Evolutionary conservation across 2,888 invertebrate genomes (phyloP).

Genomic region (Xylophagus ater): DNA sequence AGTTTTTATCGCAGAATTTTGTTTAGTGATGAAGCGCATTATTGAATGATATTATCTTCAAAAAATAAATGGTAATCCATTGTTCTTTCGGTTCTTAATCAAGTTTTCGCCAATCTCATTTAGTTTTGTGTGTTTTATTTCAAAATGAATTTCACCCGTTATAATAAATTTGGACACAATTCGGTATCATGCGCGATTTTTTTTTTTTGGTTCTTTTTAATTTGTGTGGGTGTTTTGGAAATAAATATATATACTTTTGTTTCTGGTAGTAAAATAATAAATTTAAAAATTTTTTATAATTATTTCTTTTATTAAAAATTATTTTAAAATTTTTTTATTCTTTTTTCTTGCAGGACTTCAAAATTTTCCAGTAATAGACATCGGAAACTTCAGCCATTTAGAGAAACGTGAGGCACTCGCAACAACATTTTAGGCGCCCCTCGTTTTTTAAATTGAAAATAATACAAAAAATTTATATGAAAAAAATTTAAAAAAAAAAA

Average conservation of each 20-base stretch:
- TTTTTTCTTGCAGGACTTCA: slow-evolving; percentile 59
- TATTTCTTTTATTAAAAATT: background rate
- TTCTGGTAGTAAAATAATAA: background rate
- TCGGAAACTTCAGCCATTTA: slow-evolving; percentile 92
- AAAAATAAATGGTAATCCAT: too few relatives aligned
- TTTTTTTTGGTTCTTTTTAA: too few relatives aligned
- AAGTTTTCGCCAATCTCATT: too few relatives aligned
- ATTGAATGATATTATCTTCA: too few relatives aligned
- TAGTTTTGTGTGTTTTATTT: too few relatives aligned
- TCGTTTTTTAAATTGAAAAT: slow-evolving; percentile 5
- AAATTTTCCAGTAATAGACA: slow-evolving; percentile 96
- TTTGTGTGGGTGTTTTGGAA: too few relatives aligned
- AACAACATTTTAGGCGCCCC: slow-evolving; percentile 11
- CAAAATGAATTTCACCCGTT: too few relatives aligned
- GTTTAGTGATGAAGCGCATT: too few relatives aligned
- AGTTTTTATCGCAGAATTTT: too few relatives aligned
- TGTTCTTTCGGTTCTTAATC: too few relatives aligned
- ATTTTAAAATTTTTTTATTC: slow-evolving; percentile 13
- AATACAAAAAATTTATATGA: background rate
- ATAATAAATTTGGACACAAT: too few relatives aligned
- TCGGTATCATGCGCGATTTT: too few relatives aligned
- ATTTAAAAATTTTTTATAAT: background rate
- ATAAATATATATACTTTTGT: background rate
- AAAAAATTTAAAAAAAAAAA: slow-evolving; percentile 3
- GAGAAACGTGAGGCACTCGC: slow-evolving; percentile 73